Conservation (phyloP, 2,797 vertebrate genomes). For the Lepidocolaptes lacrymiger region DNA sequence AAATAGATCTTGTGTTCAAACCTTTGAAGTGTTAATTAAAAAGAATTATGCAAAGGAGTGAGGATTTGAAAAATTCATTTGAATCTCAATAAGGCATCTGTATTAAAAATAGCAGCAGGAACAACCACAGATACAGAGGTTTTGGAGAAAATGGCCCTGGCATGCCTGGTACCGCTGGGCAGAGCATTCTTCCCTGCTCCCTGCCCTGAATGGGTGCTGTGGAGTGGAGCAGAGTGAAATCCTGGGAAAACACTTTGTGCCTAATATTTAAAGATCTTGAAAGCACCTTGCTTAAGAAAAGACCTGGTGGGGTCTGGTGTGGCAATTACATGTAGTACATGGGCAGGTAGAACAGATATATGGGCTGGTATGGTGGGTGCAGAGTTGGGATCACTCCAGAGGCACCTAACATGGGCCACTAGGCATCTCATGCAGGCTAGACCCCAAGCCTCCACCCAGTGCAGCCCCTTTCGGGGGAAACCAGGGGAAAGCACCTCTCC, state of each 20-base stretch:
- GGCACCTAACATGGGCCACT: fast-evolving
- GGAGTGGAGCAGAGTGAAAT: background rate
- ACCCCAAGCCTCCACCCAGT: fast-evolving
- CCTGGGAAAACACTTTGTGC: background rate
- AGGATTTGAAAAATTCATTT: conserved; percentile 70
- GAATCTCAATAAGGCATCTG: conserved; percentile 74
- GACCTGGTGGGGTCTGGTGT: fast-evolving
- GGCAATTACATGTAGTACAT: fast-evolving
- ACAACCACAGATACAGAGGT: background rate
- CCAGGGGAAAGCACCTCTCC: background rate
- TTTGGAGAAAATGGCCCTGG: background rate
- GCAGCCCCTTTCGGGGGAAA: background rate
- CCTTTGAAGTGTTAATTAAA: conserved; percentile 77
- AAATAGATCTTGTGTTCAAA: conserved; percentile 63
- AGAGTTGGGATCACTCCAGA: background rate
- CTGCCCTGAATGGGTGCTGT: background rate
- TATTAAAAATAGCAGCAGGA: conserved; percentile 73
- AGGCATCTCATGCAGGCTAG: fast-evolving
- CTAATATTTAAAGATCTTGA: background rate
- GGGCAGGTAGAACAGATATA: background rate
- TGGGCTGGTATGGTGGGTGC: background rate
- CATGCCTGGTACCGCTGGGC: background rate
- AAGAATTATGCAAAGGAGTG: conserved; percentile 77
- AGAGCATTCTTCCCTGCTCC: background rate
- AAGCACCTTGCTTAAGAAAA: background rate